Base-by-base conservation (phyloP, 2,888 invertebrate genomes). In the Lasioglossum marginatum region DNA sequence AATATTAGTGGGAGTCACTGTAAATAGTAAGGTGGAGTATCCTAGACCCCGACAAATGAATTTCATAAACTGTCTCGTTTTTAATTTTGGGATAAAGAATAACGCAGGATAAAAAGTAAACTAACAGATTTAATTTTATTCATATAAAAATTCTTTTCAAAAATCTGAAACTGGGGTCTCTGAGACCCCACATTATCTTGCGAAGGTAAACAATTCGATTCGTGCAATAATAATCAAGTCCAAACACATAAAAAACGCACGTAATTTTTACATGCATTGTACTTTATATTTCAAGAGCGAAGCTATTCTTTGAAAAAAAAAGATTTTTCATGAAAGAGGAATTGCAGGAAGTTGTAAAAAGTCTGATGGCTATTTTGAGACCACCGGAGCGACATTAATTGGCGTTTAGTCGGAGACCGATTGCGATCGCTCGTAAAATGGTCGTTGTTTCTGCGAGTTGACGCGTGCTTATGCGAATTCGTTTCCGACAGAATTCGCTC, bases 351-450 rank as follows among this genome's bases (percentile, higher is more conserved):
- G 57, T 57, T n/a, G n/a, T 57, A 57, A 63, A 16, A 6, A 31
- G 10, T 27, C 6, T 31, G 16, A 31, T 31, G 6, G 63, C 16
- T 16, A 23, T 63, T 63, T 63, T 12, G 14, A 14, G 23, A 63
- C 31, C 16, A 2, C 12, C 10, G 16, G 4, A 63, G 16, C 31
- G 63, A 63, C 31, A 31, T 63, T 63, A 5, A 27, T 14, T 31
- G 63, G 6, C 31, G 27, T 63, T 63, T 63, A 63, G 31, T 63
- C 63, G 16, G 31, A 31, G 31, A 16, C 63, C 16, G 31, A 63
- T 63, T 63, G 27, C 31, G 16, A 63, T 63, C 31, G 63, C 63
- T 63, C 63, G 63, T 63, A 63, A 63, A 63, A 63, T 31, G 57
- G 27, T 63, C 16, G 31, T 31, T 63, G 63, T 63, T 37, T 37